phyloP scores from a whole-genome alignment of 2,888 invertebrate genomes.

The Seira musarum region DNA sequence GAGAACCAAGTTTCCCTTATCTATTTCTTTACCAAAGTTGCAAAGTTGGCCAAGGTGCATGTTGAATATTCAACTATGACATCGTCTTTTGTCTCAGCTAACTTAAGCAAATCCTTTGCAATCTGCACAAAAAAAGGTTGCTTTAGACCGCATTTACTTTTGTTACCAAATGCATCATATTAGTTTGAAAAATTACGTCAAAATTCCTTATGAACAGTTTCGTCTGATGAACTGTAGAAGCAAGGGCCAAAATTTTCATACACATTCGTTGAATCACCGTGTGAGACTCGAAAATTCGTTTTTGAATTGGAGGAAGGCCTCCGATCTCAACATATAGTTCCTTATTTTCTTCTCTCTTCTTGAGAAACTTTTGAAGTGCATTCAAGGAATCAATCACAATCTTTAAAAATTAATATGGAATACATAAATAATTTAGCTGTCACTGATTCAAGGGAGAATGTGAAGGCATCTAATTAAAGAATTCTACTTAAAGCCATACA shows the following conservation, averaged over 20 bases:
- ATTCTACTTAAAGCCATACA: too few relatives aligned
- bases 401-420: too few relatives aligned
- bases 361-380: constrained; percentile 64
- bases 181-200: constrained; percentile 54
- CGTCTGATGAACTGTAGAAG: constrained; percentile 54
- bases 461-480: too few relatives aligned
- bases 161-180: too few relatives aligned
- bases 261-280: constrained; percentile 62
- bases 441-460: too few relatives aligned
- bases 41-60: constrained; percentile 48
- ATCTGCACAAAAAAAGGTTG: too few relatives aligned
- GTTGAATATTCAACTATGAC: constrained; percentile 64
- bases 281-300: constrained; percentile 55
- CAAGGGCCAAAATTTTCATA: constrained; percentile 63
- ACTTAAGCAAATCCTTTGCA: constrained; percentile 47
- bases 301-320: constrained; percentile 51
- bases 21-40: constrained; percentile 49
- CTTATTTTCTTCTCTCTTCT: constrained; percentile 60
- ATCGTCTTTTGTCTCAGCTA: constrained; percentile 56
- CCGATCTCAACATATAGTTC: constrained; percentile 59
- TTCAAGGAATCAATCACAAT: constrained; percentile 65
- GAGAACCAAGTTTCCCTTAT: not conserved
- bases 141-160: too few relatives aligned
- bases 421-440: too few relatives aligned
- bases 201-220: constrained; percentile 57